These are phyloP conservation scores for Meloidogyne chitwoodi DNA, from an alignment of 1,140 invertebrate genomes.

Conservation along the genomic window DNA sequence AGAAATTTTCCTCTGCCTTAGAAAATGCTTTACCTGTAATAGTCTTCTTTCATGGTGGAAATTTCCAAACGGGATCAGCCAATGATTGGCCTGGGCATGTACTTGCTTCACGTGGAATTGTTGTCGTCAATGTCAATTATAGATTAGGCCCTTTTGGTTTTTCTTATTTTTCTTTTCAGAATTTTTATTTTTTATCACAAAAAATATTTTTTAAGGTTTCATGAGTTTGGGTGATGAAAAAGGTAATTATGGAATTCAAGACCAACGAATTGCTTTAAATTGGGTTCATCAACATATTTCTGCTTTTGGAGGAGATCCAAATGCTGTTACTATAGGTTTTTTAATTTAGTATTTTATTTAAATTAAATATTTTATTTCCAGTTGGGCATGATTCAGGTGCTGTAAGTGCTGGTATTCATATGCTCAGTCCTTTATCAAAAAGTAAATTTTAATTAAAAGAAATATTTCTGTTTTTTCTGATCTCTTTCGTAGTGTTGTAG, in stretches of 20 bases:
- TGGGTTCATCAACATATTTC: conserved; percentile 60
- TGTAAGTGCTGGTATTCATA: conserved; percentile 74
- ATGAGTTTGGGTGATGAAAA: conserved; percentile 52
- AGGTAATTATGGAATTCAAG: conserved; percentile 69
- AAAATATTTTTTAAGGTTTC: conserved; percentile 38
- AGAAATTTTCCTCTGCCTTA: conserved; percentile 5
- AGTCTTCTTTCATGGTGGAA: conserved; percentile 23
- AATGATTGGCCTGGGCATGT: conserved; percentile 46
- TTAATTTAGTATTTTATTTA: background rate
- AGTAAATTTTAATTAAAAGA: conserved; percentile 28
- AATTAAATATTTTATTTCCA: conserved; percentile 5
- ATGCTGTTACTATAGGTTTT: conserved; percentile 64
- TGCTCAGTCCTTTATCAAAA: conserved; percentile 68
- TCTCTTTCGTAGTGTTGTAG: conserved; percentile 50
- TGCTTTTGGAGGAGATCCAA: conserved; percentile 62
- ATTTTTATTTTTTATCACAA: background rate
- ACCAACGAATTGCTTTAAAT: conserved; percentile 78
- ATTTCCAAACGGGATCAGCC: conserved; percentile 28
- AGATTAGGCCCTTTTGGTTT: conserved; percentile 77
- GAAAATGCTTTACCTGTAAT: conserved; percentile 6
- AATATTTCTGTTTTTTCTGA: conserved; percentile 34
- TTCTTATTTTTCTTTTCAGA: too few relatives aligned
- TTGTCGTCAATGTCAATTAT: conserved; percentile 95
- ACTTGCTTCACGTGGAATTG: conserved; percentile 74
- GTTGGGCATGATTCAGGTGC: conserved; percentile 71